Conservation (phyloP, 2,797 vertebrate species). For the Harpagifer antarcticus region DNA sequence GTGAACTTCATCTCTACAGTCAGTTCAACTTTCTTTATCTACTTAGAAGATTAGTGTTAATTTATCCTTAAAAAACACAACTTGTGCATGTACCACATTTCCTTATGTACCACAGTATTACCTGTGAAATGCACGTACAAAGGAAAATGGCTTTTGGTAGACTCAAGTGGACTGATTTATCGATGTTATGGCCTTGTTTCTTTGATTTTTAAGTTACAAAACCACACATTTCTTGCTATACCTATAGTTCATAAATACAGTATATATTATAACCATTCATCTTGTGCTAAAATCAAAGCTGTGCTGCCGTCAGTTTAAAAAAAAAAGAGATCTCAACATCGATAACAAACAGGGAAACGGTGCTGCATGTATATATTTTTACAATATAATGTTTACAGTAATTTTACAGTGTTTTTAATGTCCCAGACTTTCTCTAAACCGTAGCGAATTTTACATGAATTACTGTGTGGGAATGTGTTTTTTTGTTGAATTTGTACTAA, state of each 20-base stretch:
- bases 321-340: slow-evolving; percentile 60
- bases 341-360: slow-evolving; percentile 60
- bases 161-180: slow-evolving; percentile 40
- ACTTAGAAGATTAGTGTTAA: slow-evolving; percentile 45
- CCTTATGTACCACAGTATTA: slow-evolving; percentile 33
- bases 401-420: slow-evolving; percentile 72
- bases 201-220: slow-evolving; percentile 60
- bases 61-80: slow-evolving; percentile 40
- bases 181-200: slow-evolving; percentile 41
- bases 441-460: slow-evolving; percentile 40
- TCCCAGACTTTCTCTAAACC: slow-evolving; percentile 63
- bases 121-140: slow-evolving; percentile 53
- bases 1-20: slow-evolving; percentile 39
- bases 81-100: slow-evolving; percentile 22
- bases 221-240: slow-evolving; percentile 64
- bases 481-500: slow-evolving; percentile 43
- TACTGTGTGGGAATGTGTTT: slow-evolving; percentile 15
- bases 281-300: slow-evolving; percentile 78
- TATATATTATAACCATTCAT: slow-evolving; percentile 73
- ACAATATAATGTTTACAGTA: slow-evolving; percentile 64
- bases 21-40: slow-evolving; percentile 18
- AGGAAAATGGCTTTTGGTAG: slow-evolving; percentile 57
- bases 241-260: slow-evolving; percentile 74
- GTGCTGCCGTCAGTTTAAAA: slow-evolving; percentile 70
- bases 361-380: slow-evolving; percentile 54